Percentiles rank a stretch among this genome's conserved stretches.
Evolutionary conservation across 2,113 vertebrate genomes (phyloP).

Genomic region (Dascyllus trimaculatus): DNA sequence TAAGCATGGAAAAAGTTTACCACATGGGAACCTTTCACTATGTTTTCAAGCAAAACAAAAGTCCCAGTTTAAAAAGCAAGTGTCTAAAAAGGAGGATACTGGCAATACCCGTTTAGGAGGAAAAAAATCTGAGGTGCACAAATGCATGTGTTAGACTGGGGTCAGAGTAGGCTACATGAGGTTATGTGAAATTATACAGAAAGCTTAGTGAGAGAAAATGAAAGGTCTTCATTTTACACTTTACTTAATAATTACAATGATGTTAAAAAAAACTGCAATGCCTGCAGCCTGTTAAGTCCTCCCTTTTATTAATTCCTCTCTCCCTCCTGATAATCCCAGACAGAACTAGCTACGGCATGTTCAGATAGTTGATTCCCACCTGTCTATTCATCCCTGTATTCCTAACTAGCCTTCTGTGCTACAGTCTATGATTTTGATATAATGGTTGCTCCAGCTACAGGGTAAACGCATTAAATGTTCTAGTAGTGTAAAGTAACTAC

Average conservation of each 20-base stretch:
- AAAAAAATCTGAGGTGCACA: background rate
- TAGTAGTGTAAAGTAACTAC: background rate
- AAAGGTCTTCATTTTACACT: conserved; percentile 24
- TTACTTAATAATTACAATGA: conserved; percentile 47
- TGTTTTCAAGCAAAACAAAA: conserved; percentile 31
- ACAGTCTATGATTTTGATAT: background rate
- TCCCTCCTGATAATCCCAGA: conserved; percentile 19
- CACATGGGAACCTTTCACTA: conserved; percentile 35
- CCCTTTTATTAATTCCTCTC: background rate
- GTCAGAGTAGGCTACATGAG: background rate
- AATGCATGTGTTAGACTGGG: background rate
- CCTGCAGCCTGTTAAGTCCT: conserved; percentile 33
- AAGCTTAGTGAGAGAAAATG: conserved; percentile 17
- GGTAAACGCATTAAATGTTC: conserved; percentile 13
- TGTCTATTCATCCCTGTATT: conserved; percentile 40
- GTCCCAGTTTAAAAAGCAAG: background rate
- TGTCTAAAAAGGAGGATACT: background rate
- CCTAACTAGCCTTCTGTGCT: background rate
- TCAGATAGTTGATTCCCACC: conserved; percentile 17
- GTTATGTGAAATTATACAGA: conserved; percentile 38
- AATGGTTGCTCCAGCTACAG: background rate
- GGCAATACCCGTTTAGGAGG: background rate
- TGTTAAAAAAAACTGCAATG: conserved; percentile 13
- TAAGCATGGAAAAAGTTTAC: conserved; percentile 37
- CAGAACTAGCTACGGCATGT: conserved; percentile 57